A percentile compares a stretch with the other conserved stretches of the same genome.
Conservation (phyloP, 1,140 invertebrate genomes). For the Holcopasites calliopsidis region DNA sequence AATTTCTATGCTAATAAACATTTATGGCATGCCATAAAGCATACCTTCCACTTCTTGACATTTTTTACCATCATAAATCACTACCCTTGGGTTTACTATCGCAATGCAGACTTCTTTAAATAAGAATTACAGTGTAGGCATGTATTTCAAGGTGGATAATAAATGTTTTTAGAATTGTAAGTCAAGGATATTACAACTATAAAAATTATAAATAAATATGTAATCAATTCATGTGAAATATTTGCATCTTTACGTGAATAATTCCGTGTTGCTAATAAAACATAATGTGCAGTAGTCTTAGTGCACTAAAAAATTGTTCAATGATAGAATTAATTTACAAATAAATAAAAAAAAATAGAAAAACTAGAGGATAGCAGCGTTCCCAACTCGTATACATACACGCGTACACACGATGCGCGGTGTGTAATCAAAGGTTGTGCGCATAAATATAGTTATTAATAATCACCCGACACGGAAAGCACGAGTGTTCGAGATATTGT, state of each 20-base stretch:
- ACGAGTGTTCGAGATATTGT: no score
- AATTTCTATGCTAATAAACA: not conserved
- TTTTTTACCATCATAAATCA: slow-evolving; percentile 5
- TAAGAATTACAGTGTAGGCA: not conserved
- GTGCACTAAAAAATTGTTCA: no score
- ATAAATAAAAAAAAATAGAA: no score
- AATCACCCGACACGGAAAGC: not conserved
- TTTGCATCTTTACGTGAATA: no score
- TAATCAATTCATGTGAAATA: not conserved
- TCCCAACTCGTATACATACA: no score
- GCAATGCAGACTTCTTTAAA: not conserved
- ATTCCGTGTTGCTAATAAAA: no score
- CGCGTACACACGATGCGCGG: no score
- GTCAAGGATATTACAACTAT: not conserved
- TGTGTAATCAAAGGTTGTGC: not conserved
- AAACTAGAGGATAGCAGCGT: no score
- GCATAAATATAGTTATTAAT: not conserved
- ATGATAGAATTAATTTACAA: no score
- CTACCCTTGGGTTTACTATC: not conserved
- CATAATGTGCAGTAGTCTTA: no score
- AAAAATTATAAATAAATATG: not conserved
- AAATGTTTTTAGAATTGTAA: not conserved
- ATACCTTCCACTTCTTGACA: not conserved
- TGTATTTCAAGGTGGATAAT: not conserved
- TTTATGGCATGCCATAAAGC: not conserved